Percentiles rank a stretch among this genome's conserved stretches.
These are phyloP conservation scores for Pogonocherus hispidulus DNA, from an alignment of 2,888 invertebrate genomes.

Conservation along the genomic window DNA sequence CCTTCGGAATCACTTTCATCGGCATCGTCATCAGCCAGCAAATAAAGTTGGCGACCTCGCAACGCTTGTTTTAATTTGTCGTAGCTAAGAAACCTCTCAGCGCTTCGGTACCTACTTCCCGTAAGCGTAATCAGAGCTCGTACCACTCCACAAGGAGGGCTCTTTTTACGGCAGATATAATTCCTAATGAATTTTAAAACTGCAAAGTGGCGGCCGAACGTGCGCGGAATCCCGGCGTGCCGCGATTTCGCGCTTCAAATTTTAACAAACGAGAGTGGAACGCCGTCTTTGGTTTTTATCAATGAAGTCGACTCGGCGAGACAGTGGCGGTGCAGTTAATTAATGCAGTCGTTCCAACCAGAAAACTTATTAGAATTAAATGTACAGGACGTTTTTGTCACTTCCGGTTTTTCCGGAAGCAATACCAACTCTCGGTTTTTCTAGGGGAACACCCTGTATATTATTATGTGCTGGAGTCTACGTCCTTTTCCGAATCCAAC, in stretches of 20 bases:
- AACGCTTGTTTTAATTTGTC: constrained; percentile 30
- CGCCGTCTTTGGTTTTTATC: constrained; percentile 46
- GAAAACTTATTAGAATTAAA: no score
- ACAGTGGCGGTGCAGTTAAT: neutral
- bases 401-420: no score
- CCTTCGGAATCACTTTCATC: constrained; percentile 15
- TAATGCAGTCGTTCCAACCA: neutral
- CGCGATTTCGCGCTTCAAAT: constrained; percentile 54
- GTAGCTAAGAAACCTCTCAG: constrained; percentile 7
- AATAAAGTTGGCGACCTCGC: constrained; percentile 17
- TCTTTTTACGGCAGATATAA: constrained; percentile 68
- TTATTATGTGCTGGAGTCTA: no score
- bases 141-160: constrained; percentile 54
- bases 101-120: constrained; percentile 8
- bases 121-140: constrained; percentile 36
- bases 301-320: constrained; percentile 11
- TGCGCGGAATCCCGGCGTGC: constrained; percentile 63
- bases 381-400: no score
- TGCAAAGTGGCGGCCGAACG: constrained; percentile 66
- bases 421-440: no score
- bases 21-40: constrained; percentile 16
- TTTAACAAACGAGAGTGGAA: constrained; percentile 48
- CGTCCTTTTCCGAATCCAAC: no score
- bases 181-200: constrained; percentile 69
- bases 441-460: no score